These are phyloP conservation scores for Pristionchus exspectatus DNA, from an alignment of 2,888 invertebrate species.

Conservation along the genomic window DNA sequence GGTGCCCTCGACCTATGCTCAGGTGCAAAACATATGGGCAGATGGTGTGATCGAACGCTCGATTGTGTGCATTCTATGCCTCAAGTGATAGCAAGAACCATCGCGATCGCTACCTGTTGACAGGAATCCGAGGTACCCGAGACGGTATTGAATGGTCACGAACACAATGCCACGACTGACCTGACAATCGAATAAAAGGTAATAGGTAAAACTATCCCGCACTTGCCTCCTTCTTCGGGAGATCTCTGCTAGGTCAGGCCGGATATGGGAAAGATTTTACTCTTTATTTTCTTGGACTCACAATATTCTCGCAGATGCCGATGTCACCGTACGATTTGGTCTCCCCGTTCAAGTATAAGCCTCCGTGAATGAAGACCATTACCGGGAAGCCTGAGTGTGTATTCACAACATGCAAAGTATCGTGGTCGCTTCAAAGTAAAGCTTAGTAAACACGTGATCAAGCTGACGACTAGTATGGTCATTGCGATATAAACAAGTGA, in stretches of 20 bases:
- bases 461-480: no score
- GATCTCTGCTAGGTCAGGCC: no score
- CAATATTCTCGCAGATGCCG: conserved; percentile 63
- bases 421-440: background rate
- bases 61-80: background rate
- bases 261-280: no score
- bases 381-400: conserved; percentile 48
- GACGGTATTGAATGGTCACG: conserved; percentile 69
- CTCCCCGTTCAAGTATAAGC: conserved; percentile 62
- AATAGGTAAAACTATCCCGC: no score
- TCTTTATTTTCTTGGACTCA: no score
- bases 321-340: conserved; percentile 65
- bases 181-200: background rate
- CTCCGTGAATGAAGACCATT: conserved; percentile 64
- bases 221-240: no score
- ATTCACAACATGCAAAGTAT: background rate
- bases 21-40: no score
- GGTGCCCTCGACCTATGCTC: no score
- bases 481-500: no score
- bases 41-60: background rate
- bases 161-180: conserved; percentile 64
- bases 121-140: conserved; percentile 66
- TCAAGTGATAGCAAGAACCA: background rate
- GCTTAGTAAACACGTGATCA: background rate
- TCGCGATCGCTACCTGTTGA: conserved; percentile 58